Evolutionary conservation across 2,888 invertebrate species (phyloP), one percentile per base, ranked within the genome.

Genomic region (Epicampocera succincta): DNA sequence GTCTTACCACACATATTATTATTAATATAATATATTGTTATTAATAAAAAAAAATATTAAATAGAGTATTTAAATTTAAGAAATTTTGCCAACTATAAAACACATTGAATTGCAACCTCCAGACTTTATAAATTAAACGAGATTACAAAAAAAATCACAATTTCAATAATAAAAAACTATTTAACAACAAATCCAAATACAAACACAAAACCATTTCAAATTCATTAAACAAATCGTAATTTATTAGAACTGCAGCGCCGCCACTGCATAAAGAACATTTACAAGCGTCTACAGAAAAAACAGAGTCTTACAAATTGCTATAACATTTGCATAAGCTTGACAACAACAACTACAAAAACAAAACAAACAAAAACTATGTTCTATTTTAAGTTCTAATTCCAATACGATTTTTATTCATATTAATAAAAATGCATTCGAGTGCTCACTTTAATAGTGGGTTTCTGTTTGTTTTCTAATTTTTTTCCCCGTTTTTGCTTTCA

Each of bases 191-290:
- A 33, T 33, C 29, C 40, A 46, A 71, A 58, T 17, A 13, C 50
- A 50, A 38, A n/a, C n/a, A n/a, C n/a, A n/a, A n/a, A n/a, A n/a
- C n/a, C n/a, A n/a, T n/a, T 61, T 66, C 61, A 81, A 80, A 72
- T 75, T 60, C 54, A 75, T 69, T 69, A 50, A 75, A 66, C 44
- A 60, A 29, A 42, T 21, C 61, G 15, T 33, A 68, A 76, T 69
- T 76, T 76, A 76, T 76, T 76, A 61, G 54, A 21, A 52, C 75
- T 68, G 68, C 60, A 76, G 68, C 44, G 60, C 60, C 44, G 60
- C 60, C 68, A 76, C 68, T 76, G 75, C 75, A 75, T 44, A 44
- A 66, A 66, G 46, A 19, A 15, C 29, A 12, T 15, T 17, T 21
- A 25, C 33, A 38, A 46, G 29, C 25, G 33, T 33, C 5, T 12